Conservation (phyloP, 1,140 invertebrate species). For the Protaetia brevitarsis region DNA sequence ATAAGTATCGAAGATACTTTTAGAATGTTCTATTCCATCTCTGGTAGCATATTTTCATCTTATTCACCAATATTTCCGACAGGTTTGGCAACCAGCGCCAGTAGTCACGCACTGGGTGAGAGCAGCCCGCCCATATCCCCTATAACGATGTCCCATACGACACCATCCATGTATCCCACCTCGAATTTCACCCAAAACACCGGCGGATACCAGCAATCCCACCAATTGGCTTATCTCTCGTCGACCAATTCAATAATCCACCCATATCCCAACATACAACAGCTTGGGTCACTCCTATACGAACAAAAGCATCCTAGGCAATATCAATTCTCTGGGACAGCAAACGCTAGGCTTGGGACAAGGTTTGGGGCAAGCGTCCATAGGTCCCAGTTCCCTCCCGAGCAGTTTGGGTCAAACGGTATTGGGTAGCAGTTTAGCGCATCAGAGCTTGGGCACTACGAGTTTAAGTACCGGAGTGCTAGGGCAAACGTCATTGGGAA, state of each 20-base stretch:
- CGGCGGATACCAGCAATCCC: constrained; percentile 54
- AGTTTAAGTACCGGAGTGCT: not conserved
- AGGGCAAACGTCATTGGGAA: not conserved
- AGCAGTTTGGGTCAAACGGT: constrained; percentile 35
- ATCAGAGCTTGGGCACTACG: not conserved
- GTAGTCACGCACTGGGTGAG: constrained; percentile 57
- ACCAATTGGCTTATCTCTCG: constrained; percentile 52
- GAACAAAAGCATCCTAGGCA: constrained; percentile 53
- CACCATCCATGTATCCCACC: constrained; percentile 49
- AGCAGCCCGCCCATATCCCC: constrained; percentile 57
- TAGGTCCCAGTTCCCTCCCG: not conserved
- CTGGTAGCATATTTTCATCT: not conserved
- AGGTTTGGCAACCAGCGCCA: constrained; percentile 56
- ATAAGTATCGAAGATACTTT: no score
- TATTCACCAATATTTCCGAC: constrained; percentile 27
- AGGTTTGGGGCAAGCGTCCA: constrained; percentile 7
- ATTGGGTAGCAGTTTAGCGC: constrained; percentile 21
- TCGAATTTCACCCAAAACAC: constrained; percentile 55
- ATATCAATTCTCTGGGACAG: constrained; percentile 21
- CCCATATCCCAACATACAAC: constrained; percentile 48
- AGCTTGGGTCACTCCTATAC: constrained; percentile 55
- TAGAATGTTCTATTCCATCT: no score
- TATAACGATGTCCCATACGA: constrained; percentile 55
- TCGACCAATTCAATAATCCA: constrained; percentile 51
- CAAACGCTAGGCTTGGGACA: not conserved